These are phyloP conservation scores for Boleophthalmus pectinirostris DNA, from an alignment of 2,113 vertebrate genomes.

Conservation along the genomic window DNA sequence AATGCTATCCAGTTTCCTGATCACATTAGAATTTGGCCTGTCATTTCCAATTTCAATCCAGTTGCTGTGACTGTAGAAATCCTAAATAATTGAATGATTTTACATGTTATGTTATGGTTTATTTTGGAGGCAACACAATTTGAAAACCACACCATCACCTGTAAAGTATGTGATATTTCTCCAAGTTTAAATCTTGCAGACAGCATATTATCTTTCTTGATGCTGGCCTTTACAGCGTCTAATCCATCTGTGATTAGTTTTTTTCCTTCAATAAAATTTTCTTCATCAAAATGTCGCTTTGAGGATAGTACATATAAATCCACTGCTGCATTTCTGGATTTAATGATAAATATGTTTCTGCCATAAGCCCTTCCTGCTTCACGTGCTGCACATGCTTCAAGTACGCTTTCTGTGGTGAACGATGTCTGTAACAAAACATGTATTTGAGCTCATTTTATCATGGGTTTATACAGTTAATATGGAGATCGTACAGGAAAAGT, in stretches of 20 bases:
- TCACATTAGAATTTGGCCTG: slow-evolving; percentile 7
- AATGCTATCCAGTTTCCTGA: neutral
- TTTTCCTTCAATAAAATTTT: neutral
- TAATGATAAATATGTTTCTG: neutral
- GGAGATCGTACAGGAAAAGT: slow-evolving; percentile 4
- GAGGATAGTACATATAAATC: neutral
- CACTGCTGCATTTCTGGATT: neutral
- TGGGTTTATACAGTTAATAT: neutral
- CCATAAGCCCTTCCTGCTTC: neutral
- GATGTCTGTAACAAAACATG: neutral
- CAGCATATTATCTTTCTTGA: neutral
- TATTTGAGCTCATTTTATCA: neutral
- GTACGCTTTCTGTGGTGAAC: neutral
- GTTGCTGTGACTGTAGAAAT: slow-evolving; percentile 18
- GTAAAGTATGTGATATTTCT: neutral
- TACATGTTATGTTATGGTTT: neutral
- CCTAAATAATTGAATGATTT: neutral
- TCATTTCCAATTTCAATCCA: slow-evolving; percentile 13
- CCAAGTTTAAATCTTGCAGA: neutral
- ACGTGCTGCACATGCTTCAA: neutral
- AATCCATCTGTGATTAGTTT: slow-evolving; percentile 1
- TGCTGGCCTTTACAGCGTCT: slow-evolving; percentile 10
- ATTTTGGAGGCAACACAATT: neutral
- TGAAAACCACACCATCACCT: slow-evolving; percentile 6
- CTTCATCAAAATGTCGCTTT: slow-evolving; percentile 2